Evolutionary conservation across 2,797 vertebrate species (phyloP), one percentile per base, ranked within the genome.

Genomic region (Chromis chromis): DNA sequence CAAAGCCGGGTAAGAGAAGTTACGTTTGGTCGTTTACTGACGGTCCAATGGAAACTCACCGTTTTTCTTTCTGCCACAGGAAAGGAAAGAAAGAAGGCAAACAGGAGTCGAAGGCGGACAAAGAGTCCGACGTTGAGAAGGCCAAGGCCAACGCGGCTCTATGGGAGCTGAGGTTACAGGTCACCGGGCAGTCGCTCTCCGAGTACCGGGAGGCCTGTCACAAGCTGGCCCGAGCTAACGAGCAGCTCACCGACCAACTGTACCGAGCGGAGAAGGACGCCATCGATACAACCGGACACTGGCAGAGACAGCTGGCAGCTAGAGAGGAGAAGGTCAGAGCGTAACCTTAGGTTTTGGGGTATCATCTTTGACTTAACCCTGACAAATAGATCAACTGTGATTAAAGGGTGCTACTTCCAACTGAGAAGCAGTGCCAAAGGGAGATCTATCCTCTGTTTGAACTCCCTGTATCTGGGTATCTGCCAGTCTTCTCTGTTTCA

Each of bases 101-200:
- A 59, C 87, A 80, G 6, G 94, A 94, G 21, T 44, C 83, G 0
- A 95, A 91, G 33, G 50, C 42, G 17, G 94, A 95, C 59, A 95
- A 90, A 12, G 96, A 97, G 71, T 82, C 91, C 4, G 95, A 95
- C 22, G 17, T 91, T 2, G 96, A 97, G 17, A 95, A 91, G 80
- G 94, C 95, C 16, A 95, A 94, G 60, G 93, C 92, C 21, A 95
- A 89, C 72, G 94, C 95, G 0, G 86, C 94, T 19, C 91, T 97
- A 2, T 97, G 96, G 97, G 96, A 97, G 91, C 85, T 95, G 24
- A 93, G 94, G 78, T 66, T 96, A 62, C 88, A 95, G 76, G 81
- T 93, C 58, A 93, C 93, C 0, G 95, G 96, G 52, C 83, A 86
- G 75, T 95, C 95, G 2, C 93, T 94, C 5, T 75, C 61, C 5